Evolutionary conservation across 2,113 vertebrate genomes (phyloP).

Genomic region (Pituophis catenifer): DNA sequence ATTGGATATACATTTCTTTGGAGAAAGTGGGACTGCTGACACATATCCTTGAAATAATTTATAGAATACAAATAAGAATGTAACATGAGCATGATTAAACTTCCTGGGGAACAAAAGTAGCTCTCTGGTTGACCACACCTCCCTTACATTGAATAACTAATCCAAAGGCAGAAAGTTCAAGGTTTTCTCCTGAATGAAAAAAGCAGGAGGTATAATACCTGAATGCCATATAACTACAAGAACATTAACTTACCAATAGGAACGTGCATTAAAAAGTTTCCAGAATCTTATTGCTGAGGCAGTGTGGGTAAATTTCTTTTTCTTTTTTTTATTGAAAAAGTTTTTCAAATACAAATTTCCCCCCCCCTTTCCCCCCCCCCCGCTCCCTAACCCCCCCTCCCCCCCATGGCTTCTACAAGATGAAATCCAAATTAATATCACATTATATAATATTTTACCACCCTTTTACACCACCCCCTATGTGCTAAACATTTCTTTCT

Average conservation of each 20-base stretch:
- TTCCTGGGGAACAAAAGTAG: conserved; percentile 3
- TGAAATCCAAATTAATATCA: no score
- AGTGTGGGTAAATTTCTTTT: background rate
- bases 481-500: no score
- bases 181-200: background rate
- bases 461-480: no score
- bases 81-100: background rate
- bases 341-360: no score
- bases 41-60: conserved; percentile 11
- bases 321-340: no score
- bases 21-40: background rate
- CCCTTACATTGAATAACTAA: background rate
- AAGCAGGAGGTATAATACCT: background rate
- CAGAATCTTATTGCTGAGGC: background rate
- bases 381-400: no score
- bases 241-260: background rate
- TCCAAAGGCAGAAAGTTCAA: background rate
- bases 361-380: no score
- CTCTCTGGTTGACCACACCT: background rate
- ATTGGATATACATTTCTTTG: background rate
- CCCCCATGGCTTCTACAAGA: no score
- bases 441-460: no score
- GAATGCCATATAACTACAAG: background rate
- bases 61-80: background rate
- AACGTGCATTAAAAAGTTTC: background rate